Percentiles rank a stretch among this genome's conserved stretches.
phyloP scores from a whole-genome alignment of 2,113 vertebrate species.

The Lycocorax pyrrhopterus region DNA sequence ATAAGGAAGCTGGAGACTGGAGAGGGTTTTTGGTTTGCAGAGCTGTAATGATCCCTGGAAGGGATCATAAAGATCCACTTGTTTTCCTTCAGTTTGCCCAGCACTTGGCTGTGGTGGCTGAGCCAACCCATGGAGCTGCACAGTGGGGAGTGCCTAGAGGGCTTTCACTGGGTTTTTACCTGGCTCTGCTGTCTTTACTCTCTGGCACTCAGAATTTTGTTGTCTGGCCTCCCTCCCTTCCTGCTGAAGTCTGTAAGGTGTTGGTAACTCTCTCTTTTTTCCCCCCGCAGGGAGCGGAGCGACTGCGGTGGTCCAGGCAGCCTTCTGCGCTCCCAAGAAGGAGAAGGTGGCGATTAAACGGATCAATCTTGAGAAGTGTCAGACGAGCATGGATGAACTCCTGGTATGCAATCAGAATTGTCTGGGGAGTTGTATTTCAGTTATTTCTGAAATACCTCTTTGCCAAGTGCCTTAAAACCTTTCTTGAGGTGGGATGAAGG shows the following conservation, averaged over 20 bases:
- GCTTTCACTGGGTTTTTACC: neutral
- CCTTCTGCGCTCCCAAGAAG: conserved; percentile 87
- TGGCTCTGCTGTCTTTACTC: neutral
- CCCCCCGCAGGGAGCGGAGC: conserved; percentile 76
- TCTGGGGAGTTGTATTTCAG: neutral
- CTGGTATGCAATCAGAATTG: conserved; percentile 74
- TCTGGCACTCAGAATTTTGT: neutral
- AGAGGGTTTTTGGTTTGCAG: neutral
- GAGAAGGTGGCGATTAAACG: conserved; percentile 95
- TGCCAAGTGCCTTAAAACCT: neutral
- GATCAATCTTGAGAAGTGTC: conserved; percentile 96
- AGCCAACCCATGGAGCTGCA: neutral
- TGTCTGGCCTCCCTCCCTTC: neutral
- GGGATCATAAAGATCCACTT: neutral
- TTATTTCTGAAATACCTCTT: neutral
- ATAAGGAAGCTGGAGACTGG: neutral
- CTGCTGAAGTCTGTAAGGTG: fast-evolving
- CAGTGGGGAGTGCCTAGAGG: neutral
- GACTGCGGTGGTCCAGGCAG: conserved; percentile 93
- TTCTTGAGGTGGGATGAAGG: neutral
- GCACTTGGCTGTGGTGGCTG: neutral
- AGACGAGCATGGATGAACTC: conserved; percentile 96
- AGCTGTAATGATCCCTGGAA: neutral
- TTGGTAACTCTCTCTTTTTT: neutral
- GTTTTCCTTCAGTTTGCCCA: neutral